Percentiles rank a stretch among this genome's conserved stretches.
Evolutionary conservation across 1,140 invertebrate species (phyloP).

Genomic region (Melanaphis sacchari): DNA sequence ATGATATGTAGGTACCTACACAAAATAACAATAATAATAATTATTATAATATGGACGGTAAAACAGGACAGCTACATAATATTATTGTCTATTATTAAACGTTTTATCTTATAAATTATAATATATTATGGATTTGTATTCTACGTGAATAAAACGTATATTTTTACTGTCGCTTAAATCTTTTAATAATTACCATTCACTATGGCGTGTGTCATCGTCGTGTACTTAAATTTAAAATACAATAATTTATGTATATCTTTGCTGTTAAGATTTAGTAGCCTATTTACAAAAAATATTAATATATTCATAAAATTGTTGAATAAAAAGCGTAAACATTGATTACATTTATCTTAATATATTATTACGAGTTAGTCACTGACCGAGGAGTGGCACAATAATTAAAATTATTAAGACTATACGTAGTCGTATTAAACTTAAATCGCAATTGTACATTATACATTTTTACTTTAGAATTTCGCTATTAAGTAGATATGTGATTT

Average conservation of each 20-base stretch:
- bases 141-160: not conserved
- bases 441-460: not conserved
- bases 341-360: too few relatives aligned
- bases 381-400: too few relatives aligned
- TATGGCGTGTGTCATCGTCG: not conserved
- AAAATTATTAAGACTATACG: too few relatives aligned
- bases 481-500: not conserved
- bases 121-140: not conserved
- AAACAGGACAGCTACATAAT: not conserved
- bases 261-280: not conserved
- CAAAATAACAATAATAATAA: not conserved
- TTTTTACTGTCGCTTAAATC: not conserved
- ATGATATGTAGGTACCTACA: conserved; percentile 11
- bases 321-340: too few relatives aligned
- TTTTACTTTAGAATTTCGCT: not conserved
- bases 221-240: not conserved
- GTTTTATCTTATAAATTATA: conserved; percentile 5
- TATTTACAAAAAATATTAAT: not conserved
- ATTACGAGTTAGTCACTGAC: not conserved
- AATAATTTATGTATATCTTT: not conserved
- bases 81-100: conserved; percentile 12
- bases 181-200: not conserved
- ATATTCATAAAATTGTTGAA: too few relatives aligned
- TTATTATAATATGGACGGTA: not conserved
- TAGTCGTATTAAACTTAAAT: not conserved